Conservation (phyloP, 2,797 vertebrate species). For the Notolabrus celidotus region DNA sequence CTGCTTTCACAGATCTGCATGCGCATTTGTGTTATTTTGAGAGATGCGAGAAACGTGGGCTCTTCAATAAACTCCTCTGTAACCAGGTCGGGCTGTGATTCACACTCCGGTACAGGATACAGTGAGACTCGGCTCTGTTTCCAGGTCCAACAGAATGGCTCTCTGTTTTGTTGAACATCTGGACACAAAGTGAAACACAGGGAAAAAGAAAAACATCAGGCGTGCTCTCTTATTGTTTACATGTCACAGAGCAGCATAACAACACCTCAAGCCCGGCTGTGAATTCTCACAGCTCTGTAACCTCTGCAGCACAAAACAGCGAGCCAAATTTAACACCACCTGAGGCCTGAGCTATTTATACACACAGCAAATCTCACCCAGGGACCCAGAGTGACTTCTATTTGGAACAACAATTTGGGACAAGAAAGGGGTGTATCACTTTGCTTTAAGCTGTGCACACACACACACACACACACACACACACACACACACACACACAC, state of each 20-base stretch:
- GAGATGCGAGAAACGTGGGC: constrained; percentile 29
- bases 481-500: not conserved
- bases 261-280: not conserved
- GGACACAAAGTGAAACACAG: constrained; percentile 2
- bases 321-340: constrained; percentile 42
- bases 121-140: constrained; percentile 12
- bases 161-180: constrained; percentile 20
- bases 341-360: constrained; percentile 54
- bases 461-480: not conserved
- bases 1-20: constrained; percentile 25
- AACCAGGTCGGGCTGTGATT: constrained; percentile 52
- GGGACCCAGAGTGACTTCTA: constrained; percentile 8
- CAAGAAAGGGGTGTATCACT: constrained; percentile 1
- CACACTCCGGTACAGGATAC: constrained; percentile 12
- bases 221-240: constrained; percentile 7
- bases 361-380: constrained; percentile 12
- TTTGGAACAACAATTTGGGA: constrained; percentile 17
- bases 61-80: constrained; percentile 23
- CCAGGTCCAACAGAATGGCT: not conserved
- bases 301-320: constrained; percentile 37
- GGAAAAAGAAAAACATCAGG: not conserved
- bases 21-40: constrained; percentile 48
- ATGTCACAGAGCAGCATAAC: constrained; percentile 13
- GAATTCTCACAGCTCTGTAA: constrained; percentile 32
- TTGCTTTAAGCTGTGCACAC: constrained; percentile 18